Percentiles rank a stretch among this genome's conserved stretches.
These are phyloP conservation scores for Papio anubis DNA, from an alignment of 2,113 vertebrate genomes.

Conservation along the genomic window DNA sequence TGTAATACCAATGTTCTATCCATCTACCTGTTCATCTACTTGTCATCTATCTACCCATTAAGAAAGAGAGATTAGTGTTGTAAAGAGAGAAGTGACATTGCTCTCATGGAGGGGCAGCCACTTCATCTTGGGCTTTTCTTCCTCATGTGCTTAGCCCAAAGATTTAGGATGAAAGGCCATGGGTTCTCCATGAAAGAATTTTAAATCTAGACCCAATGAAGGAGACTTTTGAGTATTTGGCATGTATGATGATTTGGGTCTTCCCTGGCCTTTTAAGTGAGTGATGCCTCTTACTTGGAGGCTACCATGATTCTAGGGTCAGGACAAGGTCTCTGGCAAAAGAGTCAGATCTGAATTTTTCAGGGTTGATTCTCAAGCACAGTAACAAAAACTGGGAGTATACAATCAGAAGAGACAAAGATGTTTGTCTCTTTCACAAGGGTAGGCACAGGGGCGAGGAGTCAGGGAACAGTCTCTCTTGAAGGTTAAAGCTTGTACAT, in stretches of 20 bases:
- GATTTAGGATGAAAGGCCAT: neutral
- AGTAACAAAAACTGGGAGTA: neutral
- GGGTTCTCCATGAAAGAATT: neutral
- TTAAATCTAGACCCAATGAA: neutral
- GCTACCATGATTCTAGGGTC: neutral
- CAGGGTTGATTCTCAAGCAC: neutral
- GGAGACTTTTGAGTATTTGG: neutral
- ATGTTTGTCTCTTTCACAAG: neutral
- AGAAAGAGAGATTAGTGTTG: neutral
- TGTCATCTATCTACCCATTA: neutral
- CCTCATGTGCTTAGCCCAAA: neutral
- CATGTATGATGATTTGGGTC: neutral
- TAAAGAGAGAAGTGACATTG: neutral
- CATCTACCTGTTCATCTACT: neutral
- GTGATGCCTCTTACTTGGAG: neutral
- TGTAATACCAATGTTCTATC: neutral
- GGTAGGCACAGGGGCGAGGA: neutral
- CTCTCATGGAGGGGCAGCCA: neutral
- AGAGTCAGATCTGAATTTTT: neutral
- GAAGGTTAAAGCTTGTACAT: neutral
- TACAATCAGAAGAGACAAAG: too few species aligned
- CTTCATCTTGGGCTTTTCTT: neutral
- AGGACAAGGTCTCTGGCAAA: neutral
- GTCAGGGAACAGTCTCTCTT: neutral
- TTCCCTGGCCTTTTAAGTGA: neutral